Evolutionary conservation across 2,888 invertebrate genomes (phyloP).

Genomic region (Philaethria dido): DNA sequence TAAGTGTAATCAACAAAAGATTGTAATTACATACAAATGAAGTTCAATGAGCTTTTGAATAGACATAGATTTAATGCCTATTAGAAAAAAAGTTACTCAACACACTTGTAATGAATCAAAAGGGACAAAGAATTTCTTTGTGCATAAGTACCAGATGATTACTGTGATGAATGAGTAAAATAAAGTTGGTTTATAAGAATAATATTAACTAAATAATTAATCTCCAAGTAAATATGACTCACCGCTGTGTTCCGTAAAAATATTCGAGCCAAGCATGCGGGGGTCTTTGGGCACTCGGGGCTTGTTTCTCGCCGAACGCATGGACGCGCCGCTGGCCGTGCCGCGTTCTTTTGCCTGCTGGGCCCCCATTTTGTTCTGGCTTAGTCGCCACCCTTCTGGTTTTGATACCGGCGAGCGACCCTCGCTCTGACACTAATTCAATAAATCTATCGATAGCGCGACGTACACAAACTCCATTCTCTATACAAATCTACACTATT

Average conservation of each 20-base stretch:
- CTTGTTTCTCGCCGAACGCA: slow-evolving; percentile 90
- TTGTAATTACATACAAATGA: slow-evolving; percentile 8
- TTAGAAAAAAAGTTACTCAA: neutral
- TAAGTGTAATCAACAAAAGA: slow-evolving; percentile 8
- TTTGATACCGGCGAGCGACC: slow-evolving; percentile 54
- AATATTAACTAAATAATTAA: slow-evolving; percentile 8
- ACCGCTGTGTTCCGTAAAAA: slow-evolving; percentile 98
- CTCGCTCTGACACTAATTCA: slow-evolving; percentile 61
- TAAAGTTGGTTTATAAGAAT: neutral
- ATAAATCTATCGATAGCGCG: slow-evolving; percentile 61
- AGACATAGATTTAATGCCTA: slow-evolving; percentile 15
- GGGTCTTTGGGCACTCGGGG: slow-evolving; percentile 91
- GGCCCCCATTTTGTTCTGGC: slow-evolving; percentile 89
- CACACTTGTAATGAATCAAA: slow-evolving; percentile 6
- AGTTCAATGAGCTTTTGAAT: slow-evolving; percentile 21
- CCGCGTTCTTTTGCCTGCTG: slow-evolving; percentile 97
- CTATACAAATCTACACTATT: slow-evolving; percentile 39
- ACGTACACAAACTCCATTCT: slow-evolving; percentile 59
- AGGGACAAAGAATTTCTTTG: slow-evolving; percentile 10
- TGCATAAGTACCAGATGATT: neutral
- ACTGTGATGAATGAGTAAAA: neutral
- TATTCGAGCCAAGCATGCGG: slow-evolving; percentile 93
- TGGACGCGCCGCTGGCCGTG: slow-evolving; percentile 88
- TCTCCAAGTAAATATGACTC: slow-evolving; percentile 66
- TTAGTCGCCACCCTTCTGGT: slow-evolving; percentile 88